A percentile compares a stretch with the other conserved stretches of the same genome.
phyloP scores from a whole-genome alignment of 1,140 invertebrate genomes.

The Manduca sexta region DNA sequence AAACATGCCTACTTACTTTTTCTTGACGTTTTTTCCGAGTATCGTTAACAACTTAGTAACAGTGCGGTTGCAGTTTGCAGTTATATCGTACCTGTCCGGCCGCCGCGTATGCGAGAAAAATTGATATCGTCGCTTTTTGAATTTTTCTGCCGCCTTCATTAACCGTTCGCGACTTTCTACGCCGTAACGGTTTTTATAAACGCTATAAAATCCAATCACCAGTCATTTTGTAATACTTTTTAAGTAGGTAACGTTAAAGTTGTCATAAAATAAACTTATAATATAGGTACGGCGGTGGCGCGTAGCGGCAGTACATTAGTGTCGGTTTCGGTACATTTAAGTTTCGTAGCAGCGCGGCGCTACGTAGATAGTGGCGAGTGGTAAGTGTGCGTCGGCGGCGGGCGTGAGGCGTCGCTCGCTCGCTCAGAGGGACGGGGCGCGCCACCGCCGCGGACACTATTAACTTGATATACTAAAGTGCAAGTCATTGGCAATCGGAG shows the following conservation, averaged over 20 bases:
- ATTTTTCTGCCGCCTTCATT: slow-evolving; percentile 14
- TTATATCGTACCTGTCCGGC: slow-evolving; percentile 22
- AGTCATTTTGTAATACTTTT: slow-evolving; percentile 4
- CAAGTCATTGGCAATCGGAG: slow-evolving; percentile 59
- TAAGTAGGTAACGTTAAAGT: slow-evolving; percentile 1
- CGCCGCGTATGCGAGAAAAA: slow-evolving; percentile 29
- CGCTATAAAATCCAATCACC: slow-evolving; percentile 13
- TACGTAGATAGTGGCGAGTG: slow-evolving; percentile 7
- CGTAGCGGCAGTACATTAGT: slow-evolving; percentile 20
- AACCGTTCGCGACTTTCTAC: not conserved
- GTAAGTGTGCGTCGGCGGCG: too few relatives aligned
- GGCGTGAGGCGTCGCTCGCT: too few relatives aligned
- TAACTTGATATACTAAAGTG: slow-evolving; percentile 50
- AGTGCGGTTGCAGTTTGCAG: slow-evolving; percentile 35
- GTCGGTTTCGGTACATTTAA: slow-evolving; percentile 28
- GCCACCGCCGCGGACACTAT: slow-evolving; percentile 37
- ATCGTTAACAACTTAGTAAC: slow-evolving; percentile 51
- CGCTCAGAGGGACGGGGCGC: not conserved
- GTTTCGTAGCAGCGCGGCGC: slow-evolving; percentile 23
- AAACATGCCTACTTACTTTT: slow-evolving; percentile 58
- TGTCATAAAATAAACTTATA: slow-evolving; percentile 10
- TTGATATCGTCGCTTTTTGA: slow-evolving; percentile 29
- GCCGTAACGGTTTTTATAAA: slow-evolving; percentile 22
- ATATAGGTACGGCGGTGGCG: slow-evolving; percentile 2
- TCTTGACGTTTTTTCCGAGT: slow-evolving; percentile 53